Evolutionary conservation across 2,888 invertebrate species (phyloP).

Genomic region (Trissonchulus latispiculum): DNA sequence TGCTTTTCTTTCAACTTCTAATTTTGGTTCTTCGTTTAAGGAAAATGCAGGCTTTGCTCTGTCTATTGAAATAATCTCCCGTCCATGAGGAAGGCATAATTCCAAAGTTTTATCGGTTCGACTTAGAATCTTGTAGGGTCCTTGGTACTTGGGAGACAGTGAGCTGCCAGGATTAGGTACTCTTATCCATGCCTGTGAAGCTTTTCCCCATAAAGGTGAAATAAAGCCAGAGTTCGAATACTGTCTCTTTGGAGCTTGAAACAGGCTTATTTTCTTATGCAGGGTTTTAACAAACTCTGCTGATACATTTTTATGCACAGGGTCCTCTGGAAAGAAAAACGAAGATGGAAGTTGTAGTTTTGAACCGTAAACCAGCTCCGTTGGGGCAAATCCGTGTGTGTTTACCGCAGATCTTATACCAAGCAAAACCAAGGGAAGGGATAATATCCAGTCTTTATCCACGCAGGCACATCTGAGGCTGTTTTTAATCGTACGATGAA

Average conservation of each 20-base stretch:
- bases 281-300: not conserved
- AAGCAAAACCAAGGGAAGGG: conserved; percentile 12
- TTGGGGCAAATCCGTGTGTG: not conserved
- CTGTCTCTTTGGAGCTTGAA: not conserved
- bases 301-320: not conserved
- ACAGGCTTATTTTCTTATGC: not conserved
- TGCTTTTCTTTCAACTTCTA: too few relatives aligned
- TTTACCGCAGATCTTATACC: conserved; percentile 6
- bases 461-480: not conserved
- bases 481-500: conserved; percentile 9
- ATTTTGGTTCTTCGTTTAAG: not conserved
- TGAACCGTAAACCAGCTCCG: conserved; percentile 10
- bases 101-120: not conserved
- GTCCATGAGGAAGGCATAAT: not conserved
- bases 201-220: not conserved
- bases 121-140: not conserved
- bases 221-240: not conserved
- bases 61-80: not conserved
- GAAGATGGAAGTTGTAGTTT: not conserved
- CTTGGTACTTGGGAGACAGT: not conserved
- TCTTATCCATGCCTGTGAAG: not conserved
- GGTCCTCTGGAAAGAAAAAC: not conserved
- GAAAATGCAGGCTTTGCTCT: not conserved
- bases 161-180: not conserved
- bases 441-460: not conserved